Percentiles rank a stretch among this genome's conserved stretches.
Conservation (phyloP, 2,113 vertebrate genomes). For the Ia io region DNA sequence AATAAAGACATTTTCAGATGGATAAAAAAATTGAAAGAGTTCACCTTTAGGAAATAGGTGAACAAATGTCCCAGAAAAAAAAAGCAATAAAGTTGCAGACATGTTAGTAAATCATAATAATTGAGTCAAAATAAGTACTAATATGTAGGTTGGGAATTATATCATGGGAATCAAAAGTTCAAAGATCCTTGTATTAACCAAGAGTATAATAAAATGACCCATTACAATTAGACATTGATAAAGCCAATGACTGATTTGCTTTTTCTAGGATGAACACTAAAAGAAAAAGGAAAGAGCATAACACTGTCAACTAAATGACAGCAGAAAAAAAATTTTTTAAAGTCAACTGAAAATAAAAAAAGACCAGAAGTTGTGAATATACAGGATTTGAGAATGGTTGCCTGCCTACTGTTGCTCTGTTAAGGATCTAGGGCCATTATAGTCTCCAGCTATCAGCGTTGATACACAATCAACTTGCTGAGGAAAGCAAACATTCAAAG, state of each 20-base stretch:
- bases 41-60: not conserved
- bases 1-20: not conserved
- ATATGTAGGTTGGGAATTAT: not conserved
- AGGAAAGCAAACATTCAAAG: conserved; percentile 86
- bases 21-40: not conserved
- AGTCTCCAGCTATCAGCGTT: conserved; percentile 83
- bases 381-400: not conserved
- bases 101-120: not conserved
- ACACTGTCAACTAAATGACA: not conserved
- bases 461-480: conserved; percentile 92
- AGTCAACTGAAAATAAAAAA: not conserved
- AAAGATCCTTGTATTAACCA: not conserved
- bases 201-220: not conserved
- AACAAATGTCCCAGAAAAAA: too few relatives aligned
- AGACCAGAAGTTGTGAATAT: not conserved
- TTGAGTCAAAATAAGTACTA: not conserved
- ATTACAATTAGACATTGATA: not conserved
- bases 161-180: not conserved
- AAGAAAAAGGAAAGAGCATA: not conserved
- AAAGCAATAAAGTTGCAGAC: not conserved
- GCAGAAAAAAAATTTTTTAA: not conserved
- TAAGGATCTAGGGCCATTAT: not conserved
- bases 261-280: not conserved
- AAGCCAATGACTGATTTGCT: not conserved
- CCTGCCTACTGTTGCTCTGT: not conserved